phyloP scores from a whole-genome alignment of 2,888 invertebrate species.

The Brenthis ino region DNA sequence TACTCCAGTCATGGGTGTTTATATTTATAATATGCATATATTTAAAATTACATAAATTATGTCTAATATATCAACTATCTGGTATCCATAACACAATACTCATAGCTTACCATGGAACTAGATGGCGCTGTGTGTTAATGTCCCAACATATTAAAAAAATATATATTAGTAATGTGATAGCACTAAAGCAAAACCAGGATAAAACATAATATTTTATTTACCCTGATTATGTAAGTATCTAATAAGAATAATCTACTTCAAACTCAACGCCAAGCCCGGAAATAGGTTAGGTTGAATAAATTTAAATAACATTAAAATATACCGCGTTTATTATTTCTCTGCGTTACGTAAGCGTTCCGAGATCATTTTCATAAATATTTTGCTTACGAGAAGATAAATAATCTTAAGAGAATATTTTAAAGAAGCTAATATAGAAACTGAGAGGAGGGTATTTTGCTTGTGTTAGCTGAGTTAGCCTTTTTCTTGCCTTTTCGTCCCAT shows the following conservation, averaged over 20 bases:
- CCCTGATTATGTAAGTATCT: constrained; percentile 9
- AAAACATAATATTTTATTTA: not conserved
- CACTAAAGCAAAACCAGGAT: not conserved
- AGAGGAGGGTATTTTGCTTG: not conserved
- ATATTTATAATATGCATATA: too few relatives aligned
- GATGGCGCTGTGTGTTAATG: too few relatives aligned
- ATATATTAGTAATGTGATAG: not conserved
- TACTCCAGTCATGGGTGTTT: too few relatives aligned
- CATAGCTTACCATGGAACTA: too few relatives aligned
- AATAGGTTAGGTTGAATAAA: constrained; percentile 26
- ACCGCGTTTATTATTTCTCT: constrained; percentile 22
- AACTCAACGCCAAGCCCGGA: constrained; percentile 7
- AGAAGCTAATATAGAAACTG: constrained; percentile 2
- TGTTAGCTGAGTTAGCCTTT: too few relatives aligned
- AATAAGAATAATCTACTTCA: constrained; percentile 17
- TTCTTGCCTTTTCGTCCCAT: too few relatives aligned
- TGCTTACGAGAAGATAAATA: constrained; percentile 24
- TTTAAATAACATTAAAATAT: constrained; percentile 27
- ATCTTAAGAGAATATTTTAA: constrained; percentile 4
- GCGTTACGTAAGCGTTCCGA: constrained; percentile 8
- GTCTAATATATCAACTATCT: too few relatives aligned
- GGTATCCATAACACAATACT: too few relatives aligned
- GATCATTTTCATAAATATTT: constrained; percentile 26
- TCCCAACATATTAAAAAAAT: not conserved
- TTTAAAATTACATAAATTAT: too few relatives aligned